A percentile compares a stretch with the other conserved stretches of the same genome.
phyloP scores from a whole-genome alignment of 2,888 invertebrate species.

The Perdita meconis region DNA sequence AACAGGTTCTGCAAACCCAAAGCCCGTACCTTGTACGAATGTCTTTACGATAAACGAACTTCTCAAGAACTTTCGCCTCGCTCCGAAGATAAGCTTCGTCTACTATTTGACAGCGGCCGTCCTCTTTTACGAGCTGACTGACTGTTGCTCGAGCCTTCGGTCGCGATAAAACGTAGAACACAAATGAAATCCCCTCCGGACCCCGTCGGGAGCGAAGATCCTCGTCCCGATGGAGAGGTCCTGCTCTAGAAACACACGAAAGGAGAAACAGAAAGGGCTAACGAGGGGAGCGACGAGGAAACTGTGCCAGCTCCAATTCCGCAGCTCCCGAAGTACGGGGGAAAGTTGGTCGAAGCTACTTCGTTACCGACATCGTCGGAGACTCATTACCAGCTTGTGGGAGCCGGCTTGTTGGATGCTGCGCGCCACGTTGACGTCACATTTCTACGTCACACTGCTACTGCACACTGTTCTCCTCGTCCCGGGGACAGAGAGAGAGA shows the following conservation, averaged over 20 bases:
- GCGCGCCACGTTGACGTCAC: conserved; percentile 37
- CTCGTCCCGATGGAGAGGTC: background rate
- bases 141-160: background rate
- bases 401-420: conserved; percentile 33
- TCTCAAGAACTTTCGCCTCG: no score
- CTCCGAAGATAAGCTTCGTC: no score
- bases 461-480: conserved; percentile 14
- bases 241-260: background rate
- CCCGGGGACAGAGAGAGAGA: no score
- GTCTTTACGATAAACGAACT: no score
- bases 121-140: background rate
- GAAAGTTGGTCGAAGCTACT: conserved; percentile 51
- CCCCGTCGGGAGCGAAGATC: background rate
- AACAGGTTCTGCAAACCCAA: no score
- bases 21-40: no score
- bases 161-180: conserved; percentile 18
- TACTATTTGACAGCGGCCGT: no score
- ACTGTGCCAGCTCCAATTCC: background rate
- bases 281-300: background rate
- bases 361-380: conserved; percentile 47
- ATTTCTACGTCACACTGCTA: background rate
- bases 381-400: conserved; percentile 48
- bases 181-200: conserved; percentile 22
- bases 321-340: conserved; percentile 2
- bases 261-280: background rate